Evolutionary conservation across 2,888 invertebrate species (phyloP).

Genomic region (Macropis europaea): DNA sequence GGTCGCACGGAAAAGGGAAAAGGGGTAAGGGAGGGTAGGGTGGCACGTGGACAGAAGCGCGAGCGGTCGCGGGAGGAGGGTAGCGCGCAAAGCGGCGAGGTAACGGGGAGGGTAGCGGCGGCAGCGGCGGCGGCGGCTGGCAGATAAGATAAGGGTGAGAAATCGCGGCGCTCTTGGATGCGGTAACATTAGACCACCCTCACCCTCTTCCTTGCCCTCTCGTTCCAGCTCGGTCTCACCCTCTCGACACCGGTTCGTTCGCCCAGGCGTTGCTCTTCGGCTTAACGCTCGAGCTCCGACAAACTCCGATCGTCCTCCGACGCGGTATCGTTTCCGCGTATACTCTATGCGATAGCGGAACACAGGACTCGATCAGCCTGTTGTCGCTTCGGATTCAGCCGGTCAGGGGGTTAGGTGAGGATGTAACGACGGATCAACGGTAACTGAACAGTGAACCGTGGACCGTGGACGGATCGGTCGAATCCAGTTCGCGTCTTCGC

Average conservation of each 20-base stretch:
- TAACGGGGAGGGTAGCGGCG: conserved; percentile 35
- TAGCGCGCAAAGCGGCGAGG: conserved; percentile 39
- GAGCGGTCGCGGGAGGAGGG: conserved; percentile 17
- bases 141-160: conserved; percentile 78
- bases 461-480: conserved; percentile 41
- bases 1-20: conserved; percentile 2
- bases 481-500: conserved; percentile 42
- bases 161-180: conserved; percentile 75
- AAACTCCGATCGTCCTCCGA: conserved; percentile 34
- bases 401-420: conserved; percentile 27
- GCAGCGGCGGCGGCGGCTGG: conserved; percentile 38
- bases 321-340: conserved; percentile 40
- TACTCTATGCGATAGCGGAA: conserved; percentile 17
- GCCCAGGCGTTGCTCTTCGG: conserved; percentile 30
- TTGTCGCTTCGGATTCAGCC: conserved; percentile 24
- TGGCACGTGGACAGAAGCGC: conserved; percentile 33
- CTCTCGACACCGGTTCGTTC: conserved; percentile 7
- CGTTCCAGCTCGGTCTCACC: not conserved
- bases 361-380: conserved; percentile 18
- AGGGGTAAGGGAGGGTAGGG: not conserved
- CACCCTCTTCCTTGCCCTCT: conserved; percentile 37
- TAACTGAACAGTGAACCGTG: conserved; percentile 31
- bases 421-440: conserved; percentile 64
- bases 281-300: conserved; percentile 36
- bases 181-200: conserved; percentile 70